Evolutionary conservation across 2,888 invertebrate species (phyloP).

Genomic region (Neelides folsomi): DNA sequence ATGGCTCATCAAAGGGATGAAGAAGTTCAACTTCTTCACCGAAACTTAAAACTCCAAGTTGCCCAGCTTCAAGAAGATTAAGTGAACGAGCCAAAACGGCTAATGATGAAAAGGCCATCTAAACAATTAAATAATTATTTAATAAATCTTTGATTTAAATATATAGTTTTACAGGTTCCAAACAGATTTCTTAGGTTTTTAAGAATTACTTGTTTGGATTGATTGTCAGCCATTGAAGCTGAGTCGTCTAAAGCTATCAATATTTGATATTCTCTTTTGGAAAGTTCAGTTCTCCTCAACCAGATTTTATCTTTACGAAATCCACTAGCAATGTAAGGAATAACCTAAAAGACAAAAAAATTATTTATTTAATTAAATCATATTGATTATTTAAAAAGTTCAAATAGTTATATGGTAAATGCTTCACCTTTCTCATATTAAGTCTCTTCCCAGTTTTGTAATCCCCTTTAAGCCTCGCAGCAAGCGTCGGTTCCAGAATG

Average conservation of each 20-base stretch:
- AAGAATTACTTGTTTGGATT: slow-evolving; percentile 51
- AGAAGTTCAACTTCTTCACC: slow-evolving; percentile 73
- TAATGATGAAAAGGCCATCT: slow-evolving; percentile 86
- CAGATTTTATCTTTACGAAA: slow-evolving; percentile 99
- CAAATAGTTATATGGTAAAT: no score
- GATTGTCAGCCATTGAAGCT: slow-evolving; percentile 74
- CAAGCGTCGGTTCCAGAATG: slow-evolving; percentile 88
- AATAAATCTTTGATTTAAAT: slow-evolving; percentile 2
- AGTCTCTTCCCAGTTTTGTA: slow-evolving; percentile 91
- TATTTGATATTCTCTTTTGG: slow-evolving; percentile 89
- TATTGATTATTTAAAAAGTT: no score
- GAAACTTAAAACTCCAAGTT: slow-evolving; percentile 80
- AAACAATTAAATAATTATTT: slow-evolving; percentile 37
- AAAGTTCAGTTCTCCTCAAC: slow-evolving; percentile 87
- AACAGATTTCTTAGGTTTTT: no score
- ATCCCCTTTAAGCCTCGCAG: slow-evolving; percentile 83
- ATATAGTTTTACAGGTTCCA: no score
- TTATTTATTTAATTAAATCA: background rate
- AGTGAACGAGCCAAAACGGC: slow-evolving; percentile 78
- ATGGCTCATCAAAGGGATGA: slow-evolving; percentile 73
- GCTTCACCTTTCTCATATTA: slow-evolving; percentile 73
- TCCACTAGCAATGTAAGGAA: slow-evolving; percentile 97
- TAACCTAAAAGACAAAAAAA: slow-evolving; percentile 46
- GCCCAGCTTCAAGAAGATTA: slow-evolving; percentile 83
- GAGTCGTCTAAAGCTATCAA: slow-evolving; percentile 95